phyloP scores from a whole-genome alignment of 2,113 vertebrate species.

The Rhadina sibilatrix region DNA sequence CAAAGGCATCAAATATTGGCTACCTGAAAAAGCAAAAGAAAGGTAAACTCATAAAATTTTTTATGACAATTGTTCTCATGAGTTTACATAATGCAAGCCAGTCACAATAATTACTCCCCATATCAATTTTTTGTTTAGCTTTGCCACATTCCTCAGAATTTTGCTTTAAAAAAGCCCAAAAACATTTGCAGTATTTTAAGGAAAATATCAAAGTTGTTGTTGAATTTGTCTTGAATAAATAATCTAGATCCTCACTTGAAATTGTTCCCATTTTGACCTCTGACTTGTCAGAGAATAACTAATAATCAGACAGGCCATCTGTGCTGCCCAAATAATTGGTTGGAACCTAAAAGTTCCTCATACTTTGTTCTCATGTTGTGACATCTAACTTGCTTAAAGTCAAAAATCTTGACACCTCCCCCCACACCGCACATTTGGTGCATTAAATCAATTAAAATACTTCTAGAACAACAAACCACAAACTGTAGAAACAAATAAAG shows the following conservation, averaged over 20 bases:
- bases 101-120: background rate
- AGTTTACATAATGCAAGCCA: background rate
- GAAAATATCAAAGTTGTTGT: background rate
- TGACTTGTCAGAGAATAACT: background rate
- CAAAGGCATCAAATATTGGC: background rate
- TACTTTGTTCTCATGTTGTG: background rate
- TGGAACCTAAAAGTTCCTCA: background rate
- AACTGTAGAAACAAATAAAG: background rate
- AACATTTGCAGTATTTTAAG: background rate
- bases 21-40: background rate
- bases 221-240: background rate
- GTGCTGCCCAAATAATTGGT: background rate
- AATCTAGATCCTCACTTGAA: background rate
- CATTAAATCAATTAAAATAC: constrained; percentile 25
- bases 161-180: background rate
- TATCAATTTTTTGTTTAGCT: background rate
- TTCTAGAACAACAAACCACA: background rate
- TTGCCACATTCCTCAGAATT: background rate
- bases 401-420: background rate
- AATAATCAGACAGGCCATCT: background rate
- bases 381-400: background rate
- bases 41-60: background rate
- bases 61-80: background rate
- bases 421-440: background rate
- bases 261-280: background rate